phyloP scores from a whole-genome alignment of 2,797 vertebrate species.

The Danio choprae region DNA sequence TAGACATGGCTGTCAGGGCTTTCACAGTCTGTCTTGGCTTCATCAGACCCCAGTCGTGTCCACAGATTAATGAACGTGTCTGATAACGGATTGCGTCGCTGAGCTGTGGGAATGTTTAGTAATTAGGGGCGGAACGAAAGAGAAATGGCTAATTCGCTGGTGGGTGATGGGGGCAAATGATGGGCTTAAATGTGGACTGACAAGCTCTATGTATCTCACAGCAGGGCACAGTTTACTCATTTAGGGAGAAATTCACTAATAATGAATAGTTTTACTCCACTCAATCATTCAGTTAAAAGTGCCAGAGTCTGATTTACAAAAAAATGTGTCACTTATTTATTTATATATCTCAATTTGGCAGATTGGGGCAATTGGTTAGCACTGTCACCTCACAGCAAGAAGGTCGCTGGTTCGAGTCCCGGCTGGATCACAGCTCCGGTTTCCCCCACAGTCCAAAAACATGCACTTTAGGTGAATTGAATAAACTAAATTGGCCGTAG shows the following conservation, averaged over 20 bases:
- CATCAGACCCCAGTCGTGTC: constrained; percentile 59
- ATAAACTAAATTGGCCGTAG: too few species aligned
- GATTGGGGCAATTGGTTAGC: too few species aligned
- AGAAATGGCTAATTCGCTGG: constrained; percentile 75
- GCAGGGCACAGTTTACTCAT: constrained; percentile 37
- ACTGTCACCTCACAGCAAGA: too few species aligned
- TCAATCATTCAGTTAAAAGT: background rate
- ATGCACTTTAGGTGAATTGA: too few species aligned
- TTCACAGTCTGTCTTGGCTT: constrained; percentile 57
- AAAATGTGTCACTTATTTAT: too few species aligned
- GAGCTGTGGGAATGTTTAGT: constrained; percentile 66
- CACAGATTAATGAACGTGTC: constrained; percentile 73
- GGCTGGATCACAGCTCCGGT: too few species aligned
- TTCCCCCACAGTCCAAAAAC: too few species aligned
- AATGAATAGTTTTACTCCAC: background rate
- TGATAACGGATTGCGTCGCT: constrained; percentile 77
- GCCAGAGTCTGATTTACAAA: too few species aligned
- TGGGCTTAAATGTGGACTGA: constrained; percentile 60
- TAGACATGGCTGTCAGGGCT: constrained; percentile 9
- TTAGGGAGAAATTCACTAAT: background rate
- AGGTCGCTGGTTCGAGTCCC: too few species aligned
- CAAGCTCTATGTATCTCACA: constrained; percentile 35
- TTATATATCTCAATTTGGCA: too few species aligned
- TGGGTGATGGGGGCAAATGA: constrained; percentile 70
- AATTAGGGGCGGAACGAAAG: constrained; percentile 78